Base-by-base conservation (phyloP, 1,140 invertebrate species). In the Microplitis mediator region DNA sequence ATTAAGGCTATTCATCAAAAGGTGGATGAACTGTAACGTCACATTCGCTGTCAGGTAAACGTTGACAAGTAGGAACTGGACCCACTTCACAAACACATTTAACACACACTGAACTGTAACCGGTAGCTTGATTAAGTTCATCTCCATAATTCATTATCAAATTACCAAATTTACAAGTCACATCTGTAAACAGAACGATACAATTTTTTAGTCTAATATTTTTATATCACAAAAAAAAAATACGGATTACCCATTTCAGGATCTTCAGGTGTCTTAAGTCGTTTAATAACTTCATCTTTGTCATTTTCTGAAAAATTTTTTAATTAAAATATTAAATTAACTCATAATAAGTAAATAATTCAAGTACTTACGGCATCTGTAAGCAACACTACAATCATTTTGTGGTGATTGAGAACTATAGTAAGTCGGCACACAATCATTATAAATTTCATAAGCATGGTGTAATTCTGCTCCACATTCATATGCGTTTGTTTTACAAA, bases 11-110 rank as follows among this genome's bases (percentile, higher is more conserved):
- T 2, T 16, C 16, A 71, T 35, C 62, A 45, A 45, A 45, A 45
- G 39, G 39, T 9, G 56, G 56, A 58, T 31, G 14, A 9, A 23
- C 23, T 4, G 61, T 70, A 63, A 75, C 52, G 45, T 75, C 61
- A 31, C 77, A 77, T 36, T 69, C 67, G 4, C 74, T 56, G 9
- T 75, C 51, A 3, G 77, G 45, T 11, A 83, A 63, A 36, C 60
- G 71, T 63, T 78, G 70, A 63, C 82, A 82, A n/a, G 82, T 82
- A 0, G 73, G 76, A 0, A 72, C 0, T 4, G 81, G 80, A 58
- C 80, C 79, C 1, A 84, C 77, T 68, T 85, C 80, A 61, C 82
- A 85, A 0, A 76, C 14, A 11, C 83, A 84, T 69, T 77, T 79
- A 0, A 81, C 51, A 45, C 80, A 82, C 3, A 51, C 39, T 0